These are phyloP conservation scores for Perca schrenkii DNA, from an alignment of 2,113 vertebrate genomes.

Conservation along the genomic window DNA sequence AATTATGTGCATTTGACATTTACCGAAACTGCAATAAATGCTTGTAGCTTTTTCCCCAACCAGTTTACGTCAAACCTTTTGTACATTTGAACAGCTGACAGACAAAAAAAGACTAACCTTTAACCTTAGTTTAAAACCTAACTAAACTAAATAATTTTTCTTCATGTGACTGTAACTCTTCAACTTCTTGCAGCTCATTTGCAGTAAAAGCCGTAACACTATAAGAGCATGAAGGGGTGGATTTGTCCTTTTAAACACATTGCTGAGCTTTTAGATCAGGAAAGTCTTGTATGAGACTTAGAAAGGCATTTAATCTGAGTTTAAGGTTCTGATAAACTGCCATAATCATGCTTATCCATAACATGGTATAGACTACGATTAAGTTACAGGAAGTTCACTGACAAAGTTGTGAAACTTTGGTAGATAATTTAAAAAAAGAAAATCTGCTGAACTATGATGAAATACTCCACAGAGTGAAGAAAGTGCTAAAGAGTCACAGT, in stretches of 20 bases:
- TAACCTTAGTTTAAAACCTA: not conserved
- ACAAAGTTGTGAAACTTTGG: conserved; percentile 27
- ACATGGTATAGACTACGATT: not conserved
- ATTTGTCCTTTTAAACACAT: conserved; percentile 2
- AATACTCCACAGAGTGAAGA: conserved; percentile 37
- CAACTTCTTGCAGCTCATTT: not conserved
- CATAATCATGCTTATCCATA: not conserved
- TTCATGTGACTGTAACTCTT: not conserved
- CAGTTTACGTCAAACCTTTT: not conserved
- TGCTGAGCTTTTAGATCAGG: not conserved
- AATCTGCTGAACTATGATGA: conserved; percentile 40
- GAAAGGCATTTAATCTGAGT: not conserved
- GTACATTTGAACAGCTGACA: not conserved
- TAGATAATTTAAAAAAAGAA: not conserved
- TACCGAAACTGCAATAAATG: not conserved
- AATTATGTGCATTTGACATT: not conserved
- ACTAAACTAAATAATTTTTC: not conserved
- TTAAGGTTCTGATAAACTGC: not conserved
- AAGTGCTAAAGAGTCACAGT: conserved; percentile 71
- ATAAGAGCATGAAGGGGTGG: not conserved
- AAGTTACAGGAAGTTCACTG: not conserved
- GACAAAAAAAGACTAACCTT: not conserved
- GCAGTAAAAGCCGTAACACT: not conserved
- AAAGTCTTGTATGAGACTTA: no score
- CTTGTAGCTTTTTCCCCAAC: not conserved